Base-by-base conservation (phyloP, 2,888 invertebrate genomes). In the Amphiduros pacificus region DNA sequence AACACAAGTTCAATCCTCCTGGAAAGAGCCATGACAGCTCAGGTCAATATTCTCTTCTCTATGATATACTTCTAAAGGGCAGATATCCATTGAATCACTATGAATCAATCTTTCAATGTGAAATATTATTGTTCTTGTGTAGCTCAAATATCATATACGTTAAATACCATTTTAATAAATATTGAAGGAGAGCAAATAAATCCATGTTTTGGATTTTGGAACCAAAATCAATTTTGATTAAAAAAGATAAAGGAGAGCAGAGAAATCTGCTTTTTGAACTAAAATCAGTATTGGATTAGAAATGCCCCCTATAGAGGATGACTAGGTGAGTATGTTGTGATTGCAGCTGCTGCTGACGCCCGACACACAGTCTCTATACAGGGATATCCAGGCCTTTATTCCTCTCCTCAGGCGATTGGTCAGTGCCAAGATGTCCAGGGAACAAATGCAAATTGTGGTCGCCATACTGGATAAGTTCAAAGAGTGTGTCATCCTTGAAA, bases 401-500 rank as follows among this genome's bases (percentile, higher is more conserved):
- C 56, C 56, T 29, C 48, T 56, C 3, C 48, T 56, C 31, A 24
- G 41, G n/a, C 44, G 56, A 5, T 29, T 56, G 9, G 20, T 56
- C 26, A 26, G 22, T 20, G 56, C 48, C 29, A 41, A 56, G 27
- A 28, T 56, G 1, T 44, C 29, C 11, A 41, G 28, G 6, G 56
- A 56, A n/a, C 49, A 56, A 31, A 48, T 48, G 44, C 27, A 56
- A 22, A 28, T 56, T 6, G 49, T 56, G n/a, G 29, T 29, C 14
- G 56, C 56, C 1, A 44, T 56, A 28, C 48, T 56, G 1, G 56
- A 56, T 20, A 48, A 28, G 49, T 56, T 56, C 31, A 56, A 44
- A 29, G 48, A 56, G 56, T 56, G 48, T 48, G 48, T 27, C 11
- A 22, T 51, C 27, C n/a, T n/a, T 36, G n/a, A n/a, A n/a, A n/a